These are phyloP conservation scores for Lomographa bimaculata DNA, from an alignment of 2,888 invertebrate genomes.

Conservation along the genomic window DNA sequence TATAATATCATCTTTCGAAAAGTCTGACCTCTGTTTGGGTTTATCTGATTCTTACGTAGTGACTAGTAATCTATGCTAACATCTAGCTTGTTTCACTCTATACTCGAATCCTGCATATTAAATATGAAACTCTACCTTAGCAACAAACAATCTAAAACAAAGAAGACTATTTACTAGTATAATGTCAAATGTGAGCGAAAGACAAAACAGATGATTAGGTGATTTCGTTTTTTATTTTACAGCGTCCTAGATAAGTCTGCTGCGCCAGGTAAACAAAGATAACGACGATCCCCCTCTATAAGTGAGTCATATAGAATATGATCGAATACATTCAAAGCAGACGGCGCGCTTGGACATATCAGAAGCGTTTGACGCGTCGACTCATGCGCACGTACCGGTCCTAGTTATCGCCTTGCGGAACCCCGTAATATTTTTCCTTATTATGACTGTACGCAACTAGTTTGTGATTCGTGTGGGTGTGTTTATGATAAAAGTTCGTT, in stretches of 20 bases:
- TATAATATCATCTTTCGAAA: too few relatives aligned
- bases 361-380: constrained; percentile 53
- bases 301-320: constrained; percentile 13
- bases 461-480: constrained; percentile 45
- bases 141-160: too few relatives aligned
- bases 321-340: constrained; percentile 32
- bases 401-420: constrained; percentile 40
- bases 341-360: constrained; percentile 29
- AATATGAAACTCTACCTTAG: too few relatives aligned
- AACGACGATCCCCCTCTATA: constrained; percentile 16
- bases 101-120: too few relatives aligned
- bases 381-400: constrained; percentile 58
- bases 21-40: too few relatives aligned
- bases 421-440: constrained; percentile 36
- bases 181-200: too few relatives aligned
- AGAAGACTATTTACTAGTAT: too few relatives aligned
- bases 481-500: constrained; percentile 49
- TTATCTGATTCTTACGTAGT: too few relatives aligned
- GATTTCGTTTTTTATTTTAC: not conserved
- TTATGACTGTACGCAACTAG: constrained; percentile 41
- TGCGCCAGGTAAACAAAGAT: constrained; percentile 29
- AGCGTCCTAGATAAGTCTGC: constrained; percentile 23
- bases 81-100: too few relatives aligned
- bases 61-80: too few relatives aligned
- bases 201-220: too few relatives aligned